phyloP scores from a whole-genome alignment of 2,113 vertebrate species.

The Vidua chalybeata region DNA sequence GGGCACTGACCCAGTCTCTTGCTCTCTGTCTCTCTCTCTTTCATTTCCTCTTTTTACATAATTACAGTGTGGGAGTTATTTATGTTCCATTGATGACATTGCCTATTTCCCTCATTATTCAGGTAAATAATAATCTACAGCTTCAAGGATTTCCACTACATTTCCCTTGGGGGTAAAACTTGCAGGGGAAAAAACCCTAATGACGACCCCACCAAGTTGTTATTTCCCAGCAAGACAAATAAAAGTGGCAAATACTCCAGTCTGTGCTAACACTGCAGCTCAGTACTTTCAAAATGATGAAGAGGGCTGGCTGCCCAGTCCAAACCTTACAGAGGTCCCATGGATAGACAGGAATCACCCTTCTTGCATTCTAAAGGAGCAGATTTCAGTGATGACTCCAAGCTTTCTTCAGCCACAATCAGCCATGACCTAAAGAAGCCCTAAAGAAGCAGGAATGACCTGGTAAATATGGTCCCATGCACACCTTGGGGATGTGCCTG shows the following conservation, averaged over 20 bases:
- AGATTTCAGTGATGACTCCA: not conserved
- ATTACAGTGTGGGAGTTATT: not conserved
- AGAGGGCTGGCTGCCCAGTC: not conserved
- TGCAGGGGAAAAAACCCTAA: not conserved
- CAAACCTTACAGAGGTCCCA: not conserved
- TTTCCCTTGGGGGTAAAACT: not conserved
- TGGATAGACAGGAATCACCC: not conserved
- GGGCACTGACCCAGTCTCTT: not conserved
- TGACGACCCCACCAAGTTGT: not conserved
- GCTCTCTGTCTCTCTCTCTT: not conserved
- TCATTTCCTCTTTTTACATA: not conserved
- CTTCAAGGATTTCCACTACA: not conserved
- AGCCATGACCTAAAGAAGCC: no score
- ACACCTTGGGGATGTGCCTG: not conserved
- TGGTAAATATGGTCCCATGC: not conserved
- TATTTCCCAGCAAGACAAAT: not conserved
- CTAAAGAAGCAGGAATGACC: not conserved
- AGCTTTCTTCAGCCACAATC: not conserved
- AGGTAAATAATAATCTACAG: not conserved
- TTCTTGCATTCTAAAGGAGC: not conserved
- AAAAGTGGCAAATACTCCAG: not conserved
- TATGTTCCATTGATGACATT: not conserved
- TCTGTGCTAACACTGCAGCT: not conserved
- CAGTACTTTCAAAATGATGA: not conserved
- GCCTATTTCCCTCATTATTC: not conserved